Conservation (phyloP, 2,797 vertebrate genomes). For the Myotis daubentonii region DNA sequence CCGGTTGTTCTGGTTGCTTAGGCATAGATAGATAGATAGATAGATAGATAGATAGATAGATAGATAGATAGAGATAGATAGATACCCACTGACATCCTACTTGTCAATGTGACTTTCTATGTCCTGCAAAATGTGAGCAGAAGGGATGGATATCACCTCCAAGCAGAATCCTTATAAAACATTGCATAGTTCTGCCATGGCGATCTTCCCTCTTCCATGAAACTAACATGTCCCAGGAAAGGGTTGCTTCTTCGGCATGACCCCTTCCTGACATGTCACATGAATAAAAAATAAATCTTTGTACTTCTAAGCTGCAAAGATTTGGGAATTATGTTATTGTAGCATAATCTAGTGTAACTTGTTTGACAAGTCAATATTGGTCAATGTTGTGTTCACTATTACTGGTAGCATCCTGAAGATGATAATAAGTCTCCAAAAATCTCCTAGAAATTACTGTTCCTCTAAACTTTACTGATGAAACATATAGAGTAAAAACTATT, state of each 20-base stretch:
- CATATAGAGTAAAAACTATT: neutral
- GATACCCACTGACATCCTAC: neutral
- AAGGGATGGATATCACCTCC: neutral
- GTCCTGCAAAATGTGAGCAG: neutral
- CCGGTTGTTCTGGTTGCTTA: no score
- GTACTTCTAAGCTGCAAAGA: neutral
- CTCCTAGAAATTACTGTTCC: neutral
- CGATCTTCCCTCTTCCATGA: neutral
- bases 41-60: no score
- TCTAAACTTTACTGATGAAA: neutral
- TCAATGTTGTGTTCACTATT: neutral
- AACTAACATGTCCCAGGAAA: neutral
- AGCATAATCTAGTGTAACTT: neutral
- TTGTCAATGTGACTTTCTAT: neutral
- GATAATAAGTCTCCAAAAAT: neutral
- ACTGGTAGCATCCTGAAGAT: neutral
- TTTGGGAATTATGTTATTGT: neutral
- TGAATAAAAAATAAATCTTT: conserved; percentile 19
- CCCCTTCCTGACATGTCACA: neutral
- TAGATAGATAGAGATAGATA: no score
- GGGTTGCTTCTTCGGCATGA: neutral
- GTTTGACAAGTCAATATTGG: neutral
- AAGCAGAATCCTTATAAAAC: conserved; percentile 5
- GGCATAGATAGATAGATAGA: no score
- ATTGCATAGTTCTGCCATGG: neutral